Evolutionary conservation across 92 coral and sea anemone species (phyloP).

Genomic region (Umimayanthus kanabou): DNA sequence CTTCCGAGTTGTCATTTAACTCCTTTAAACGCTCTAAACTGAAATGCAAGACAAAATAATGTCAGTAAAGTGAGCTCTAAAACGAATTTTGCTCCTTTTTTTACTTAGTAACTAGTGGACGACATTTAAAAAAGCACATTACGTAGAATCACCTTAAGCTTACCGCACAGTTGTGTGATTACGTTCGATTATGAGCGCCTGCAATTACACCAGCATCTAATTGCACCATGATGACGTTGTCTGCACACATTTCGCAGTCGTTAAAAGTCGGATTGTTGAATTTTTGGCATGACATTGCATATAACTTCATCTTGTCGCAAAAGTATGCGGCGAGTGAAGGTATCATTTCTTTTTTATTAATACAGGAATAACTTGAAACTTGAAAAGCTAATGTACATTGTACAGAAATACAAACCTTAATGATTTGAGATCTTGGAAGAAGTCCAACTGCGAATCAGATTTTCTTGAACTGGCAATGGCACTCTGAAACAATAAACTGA

Average conservation of each 20-base stretch:
- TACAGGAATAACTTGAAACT: not conserved
- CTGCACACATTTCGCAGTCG: too few species aligned
- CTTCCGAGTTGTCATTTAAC: slow-evolving; percentile 65
- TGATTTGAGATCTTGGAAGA: slow-evolving; percentile 40
- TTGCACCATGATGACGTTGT: too few species aligned
- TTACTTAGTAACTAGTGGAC: not conserved
- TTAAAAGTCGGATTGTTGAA: too few species aligned
- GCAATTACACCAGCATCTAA: too few species aligned
- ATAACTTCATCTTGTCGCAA: not conserved
- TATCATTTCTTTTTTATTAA: too few species aligned
- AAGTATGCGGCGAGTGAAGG: not conserved
- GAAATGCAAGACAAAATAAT: slow-evolving; percentile 23
- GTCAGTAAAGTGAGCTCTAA: not conserved
- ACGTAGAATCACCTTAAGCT: too few species aligned
- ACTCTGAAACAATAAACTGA: slow-evolving; percentile 30
- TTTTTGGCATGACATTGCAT: too few species aligned
- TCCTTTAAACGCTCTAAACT: slow-evolving; percentile 87
- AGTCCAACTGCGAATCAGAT: slow-evolving; percentile 37
- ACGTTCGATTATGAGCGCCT: too few species aligned
- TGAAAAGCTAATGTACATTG: not conserved
- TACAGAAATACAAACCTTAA: slow-evolving; percentile 39
- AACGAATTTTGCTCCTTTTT: not conserved
- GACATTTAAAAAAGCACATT: not conserved
- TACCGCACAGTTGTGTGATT: too few species aligned
- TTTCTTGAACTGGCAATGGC: slow-evolving; percentile 40